Conservation (phyloP, 2,113 vertebrate genomes). For the Silurus asotus region DNA sequence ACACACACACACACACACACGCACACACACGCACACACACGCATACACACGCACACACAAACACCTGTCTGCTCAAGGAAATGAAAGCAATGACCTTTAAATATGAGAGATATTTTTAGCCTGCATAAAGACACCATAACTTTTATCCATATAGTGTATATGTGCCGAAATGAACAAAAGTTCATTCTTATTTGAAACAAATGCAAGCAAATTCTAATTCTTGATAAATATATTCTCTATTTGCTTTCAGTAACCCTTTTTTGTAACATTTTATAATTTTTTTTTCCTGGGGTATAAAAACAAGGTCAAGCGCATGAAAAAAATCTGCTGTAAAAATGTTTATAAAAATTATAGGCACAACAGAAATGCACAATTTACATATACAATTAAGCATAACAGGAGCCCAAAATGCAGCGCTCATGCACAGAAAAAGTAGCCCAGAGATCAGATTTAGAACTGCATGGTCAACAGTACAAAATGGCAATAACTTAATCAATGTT, state of each 20-base stretch:
- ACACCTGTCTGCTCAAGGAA: conserved; percentile 47
- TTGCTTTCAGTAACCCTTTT: background rate
- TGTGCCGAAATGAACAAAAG: too few species aligned
- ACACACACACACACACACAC: background rate
- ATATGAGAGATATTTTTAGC: conserved; percentile 6
- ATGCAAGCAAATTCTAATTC: too few species aligned
- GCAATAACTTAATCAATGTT: too few species aligned
- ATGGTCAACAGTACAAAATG: background rate
- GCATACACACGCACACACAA: conserved; percentile 46
- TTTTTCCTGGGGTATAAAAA: background rate
- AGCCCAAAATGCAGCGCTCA: background rate
- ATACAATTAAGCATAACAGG: background rate
- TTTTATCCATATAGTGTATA: background rate
- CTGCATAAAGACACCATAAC: background rate
- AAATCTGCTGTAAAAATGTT: too few species aligned
- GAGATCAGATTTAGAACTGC: background rate
- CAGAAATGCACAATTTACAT: background rate
- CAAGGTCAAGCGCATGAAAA: background rate
- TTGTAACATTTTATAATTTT: background rate
- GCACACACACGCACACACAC: conserved; percentile 36
- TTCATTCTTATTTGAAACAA: too few species aligned
- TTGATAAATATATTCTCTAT: too few species aligned
- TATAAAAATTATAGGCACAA: background rate
- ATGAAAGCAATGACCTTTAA: conserved; percentile 57
- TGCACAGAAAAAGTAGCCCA: background rate